Evolutionary conservation across 1,140 invertebrate genomes (phyloP).

Genomic region (Phymastichus coffea): DNA sequence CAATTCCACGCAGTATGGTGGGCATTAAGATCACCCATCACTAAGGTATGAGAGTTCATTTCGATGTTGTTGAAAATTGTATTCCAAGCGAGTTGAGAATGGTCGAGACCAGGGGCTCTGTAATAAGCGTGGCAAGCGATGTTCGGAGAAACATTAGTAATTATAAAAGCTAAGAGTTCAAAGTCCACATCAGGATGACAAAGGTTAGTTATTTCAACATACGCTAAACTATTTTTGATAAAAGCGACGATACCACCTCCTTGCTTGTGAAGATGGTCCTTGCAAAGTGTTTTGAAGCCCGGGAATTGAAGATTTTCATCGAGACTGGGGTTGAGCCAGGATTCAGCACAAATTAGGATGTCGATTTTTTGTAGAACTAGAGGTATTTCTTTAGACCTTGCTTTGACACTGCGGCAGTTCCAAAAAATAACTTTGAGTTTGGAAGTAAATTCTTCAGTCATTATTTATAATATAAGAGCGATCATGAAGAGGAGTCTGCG

Average conservation of each 20-base stretch:
- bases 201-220: background rate
- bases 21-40: slow-evolving; percentile 2
- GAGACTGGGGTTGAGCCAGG: background rate
- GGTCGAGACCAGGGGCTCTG: background rate
- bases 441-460: too few species aligned
- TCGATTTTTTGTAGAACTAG: background rate
- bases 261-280: background rate
- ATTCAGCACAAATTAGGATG: background rate
- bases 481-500: too few species aligned
- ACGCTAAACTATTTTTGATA: background rate
- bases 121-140: slow-evolving; percentile 3
- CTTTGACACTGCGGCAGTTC: background rate
- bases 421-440: slow-evolving; percentile 1
- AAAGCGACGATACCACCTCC: slow-evolving; percentile 17
- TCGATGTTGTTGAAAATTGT: background rate
- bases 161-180: slow-evolving; percentile 9
- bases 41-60: background rate
- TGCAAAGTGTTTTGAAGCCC: background rate
- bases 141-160: background rate
- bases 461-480: too few species aligned
- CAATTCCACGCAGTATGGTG: slow-evolving; percentile 4
- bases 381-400: background rate
- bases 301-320: background rate
- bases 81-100: slow-evolving; percentile 12
- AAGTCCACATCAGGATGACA: background rate